These are phyloP conservation scores for Bergia puertoricense DNA, from an alignment of 92 coral and sea anemone genomes.

Conservation along the genomic window DNA sequence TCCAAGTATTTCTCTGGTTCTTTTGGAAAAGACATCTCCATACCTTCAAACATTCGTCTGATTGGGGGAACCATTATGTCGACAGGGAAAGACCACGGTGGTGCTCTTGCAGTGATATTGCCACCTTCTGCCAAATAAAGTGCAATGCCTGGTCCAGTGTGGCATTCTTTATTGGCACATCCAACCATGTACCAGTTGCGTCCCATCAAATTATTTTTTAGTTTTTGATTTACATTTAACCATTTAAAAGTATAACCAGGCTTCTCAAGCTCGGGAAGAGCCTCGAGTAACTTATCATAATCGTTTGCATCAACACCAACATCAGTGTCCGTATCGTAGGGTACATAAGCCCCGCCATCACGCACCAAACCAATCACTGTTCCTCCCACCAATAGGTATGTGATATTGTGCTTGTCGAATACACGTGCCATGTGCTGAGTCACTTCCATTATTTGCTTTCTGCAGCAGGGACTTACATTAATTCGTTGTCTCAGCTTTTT, in stretches of 20 bases:
- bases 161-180: constrained; percentile 32
- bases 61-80: constrained; percentile 36
- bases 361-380: constrained; percentile 32
- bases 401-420: constrained; percentile 34
- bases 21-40: constrained; percentile 47
- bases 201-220: not conserved
- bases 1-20: constrained; percentile 41
- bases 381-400: constrained; percentile 23
- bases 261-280: constrained; percentile 40
- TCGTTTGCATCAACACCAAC: constrained; percentile 31
- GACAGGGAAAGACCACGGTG: constrained; percentile 16
- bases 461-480: constrained; percentile 36
- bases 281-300: constrained; percentile 11
- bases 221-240: not conserved
- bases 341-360: constrained; percentile 25
- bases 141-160: constrained; percentile 49
- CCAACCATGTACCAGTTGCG: constrained; percentile 45
- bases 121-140: constrained; percentile 22
- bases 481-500: constrained; percentile 3
- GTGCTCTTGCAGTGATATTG: constrained; percentile 14
- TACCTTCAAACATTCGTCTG: constrained; percentile 38
- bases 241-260: constrained; percentile 47
- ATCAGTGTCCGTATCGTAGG: constrained; percentile 41
- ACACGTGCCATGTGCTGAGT: constrained; percentile 30
- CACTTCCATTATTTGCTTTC: constrained; percentile 22